Evolutionary conservation across 2,797 vertebrate species (phyloP).

Genomic region (Coluber constrictor): DNA sequence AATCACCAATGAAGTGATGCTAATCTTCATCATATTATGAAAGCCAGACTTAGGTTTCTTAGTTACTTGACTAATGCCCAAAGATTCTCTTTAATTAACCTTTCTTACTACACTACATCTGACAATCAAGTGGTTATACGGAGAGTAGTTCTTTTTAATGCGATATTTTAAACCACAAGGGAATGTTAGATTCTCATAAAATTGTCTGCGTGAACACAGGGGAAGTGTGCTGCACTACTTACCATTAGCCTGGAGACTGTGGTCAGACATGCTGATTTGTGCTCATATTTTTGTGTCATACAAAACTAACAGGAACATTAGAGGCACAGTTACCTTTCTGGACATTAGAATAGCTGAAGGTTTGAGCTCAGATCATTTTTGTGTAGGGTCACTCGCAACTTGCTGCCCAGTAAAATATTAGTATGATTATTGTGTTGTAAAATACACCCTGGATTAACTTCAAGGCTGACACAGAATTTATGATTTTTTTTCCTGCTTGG

Average conservation of each 20-base stretch:
- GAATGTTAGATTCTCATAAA: background rate
- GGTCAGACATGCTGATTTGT: background rate
- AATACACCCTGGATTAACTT: background rate
- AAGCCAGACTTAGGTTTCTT: background rate
- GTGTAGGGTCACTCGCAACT: background rate
- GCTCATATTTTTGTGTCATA: background rate
- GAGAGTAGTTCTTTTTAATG: background rate
- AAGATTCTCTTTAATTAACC: background rate
- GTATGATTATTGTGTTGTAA: background rate
- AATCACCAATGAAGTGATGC: background rate
- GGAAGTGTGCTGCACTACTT: background rate
- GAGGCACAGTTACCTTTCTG: background rate
- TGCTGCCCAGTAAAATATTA: background rate
- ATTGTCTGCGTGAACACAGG: background rate
- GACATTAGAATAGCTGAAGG: background rate
- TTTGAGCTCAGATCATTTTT: background rate
- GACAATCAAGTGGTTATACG: background rate
- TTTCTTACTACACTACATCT: background rate
- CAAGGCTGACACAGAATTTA: background rate
- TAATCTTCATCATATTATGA: background rate
- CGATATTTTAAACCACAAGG: background rate
- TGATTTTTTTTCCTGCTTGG: background rate
- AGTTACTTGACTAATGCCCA: background rate
- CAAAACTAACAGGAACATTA: background rate
- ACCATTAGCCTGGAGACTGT: background rate